Percentiles rank a stretch among this genome's conserved stretches.
Evolutionary conservation across 2,797 vertebrate genomes (phyloP).

Genomic region (Brachyrhaphis roseni): DNA sequence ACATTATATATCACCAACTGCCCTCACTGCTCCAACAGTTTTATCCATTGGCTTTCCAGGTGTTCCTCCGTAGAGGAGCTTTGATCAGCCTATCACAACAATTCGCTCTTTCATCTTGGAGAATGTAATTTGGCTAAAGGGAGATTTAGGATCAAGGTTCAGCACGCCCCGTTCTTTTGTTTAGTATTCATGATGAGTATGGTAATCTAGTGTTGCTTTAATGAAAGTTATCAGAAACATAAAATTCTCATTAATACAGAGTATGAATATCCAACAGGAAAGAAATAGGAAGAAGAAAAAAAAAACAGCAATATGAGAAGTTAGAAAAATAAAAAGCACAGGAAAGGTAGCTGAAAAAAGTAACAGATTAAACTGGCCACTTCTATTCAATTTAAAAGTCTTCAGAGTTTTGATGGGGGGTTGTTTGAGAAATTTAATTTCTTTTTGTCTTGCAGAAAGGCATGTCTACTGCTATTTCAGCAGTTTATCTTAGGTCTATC

Average conservation of each 20-base stretch:
- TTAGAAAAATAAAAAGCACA: constrained; percentile 29
- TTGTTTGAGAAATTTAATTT: constrained; percentile 29
- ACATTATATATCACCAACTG: constrained; percentile 75
- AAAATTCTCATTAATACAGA: constrained; percentile 76
- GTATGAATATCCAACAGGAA: constrained; percentile 58
- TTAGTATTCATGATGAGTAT: constrained; percentile 75
- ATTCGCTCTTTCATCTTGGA: constrained; percentile 78
- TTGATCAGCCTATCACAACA: constrained; percentile 82
- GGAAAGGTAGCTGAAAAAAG: constrained; percentile 18
- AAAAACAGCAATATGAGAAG: background rate
- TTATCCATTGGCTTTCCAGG: constrained; percentile 78
- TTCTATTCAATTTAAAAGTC: constrained; percentile 28
- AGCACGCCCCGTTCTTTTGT: constrained; percentile 62
- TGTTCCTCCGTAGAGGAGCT: constrained; percentile 77
- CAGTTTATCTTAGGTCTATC: constrained; percentile 52
- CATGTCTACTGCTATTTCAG: constrained; percentile 48
- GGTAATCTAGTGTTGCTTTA: constrained; percentile 74
- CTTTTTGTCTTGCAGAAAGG: constrained; percentile 40
- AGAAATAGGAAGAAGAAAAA: constrained; percentile 34
- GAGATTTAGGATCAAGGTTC: constrained; percentile 78
- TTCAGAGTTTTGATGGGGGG: constrained; percentile 33
- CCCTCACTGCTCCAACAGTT: constrained; percentile 68
- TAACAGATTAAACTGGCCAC: constrained; percentile 22
- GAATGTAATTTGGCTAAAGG: constrained; percentile 73
- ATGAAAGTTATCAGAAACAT: constrained; percentile 77